Base-by-base conservation (phyloP, 2,888 invertebrate genomes). In the Psylliodes chrysocephalus region DNA sequence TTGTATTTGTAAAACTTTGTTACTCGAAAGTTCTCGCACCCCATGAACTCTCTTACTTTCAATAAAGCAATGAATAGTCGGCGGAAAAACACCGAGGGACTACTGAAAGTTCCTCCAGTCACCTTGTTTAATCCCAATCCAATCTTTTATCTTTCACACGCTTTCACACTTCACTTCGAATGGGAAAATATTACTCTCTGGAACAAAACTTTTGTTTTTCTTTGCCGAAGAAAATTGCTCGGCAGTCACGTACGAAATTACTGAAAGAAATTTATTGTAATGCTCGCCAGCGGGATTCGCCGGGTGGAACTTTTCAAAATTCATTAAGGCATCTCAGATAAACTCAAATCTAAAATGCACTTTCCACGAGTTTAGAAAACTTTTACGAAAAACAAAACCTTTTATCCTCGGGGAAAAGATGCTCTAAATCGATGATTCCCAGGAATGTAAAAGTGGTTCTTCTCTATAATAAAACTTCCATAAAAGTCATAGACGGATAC, bases 111-210 rank as follows among this genome's bases (percentile, higher is more conserved):
- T 69, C 66, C 70, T 71, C 66, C 70, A 68, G 73, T 74, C 78
- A 78, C 80, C 78, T 80, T 80, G 77, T 80, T 80, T 82, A 82
- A 82, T 82, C 82, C 82, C 82, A 81, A 82, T 81, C 81, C 82
- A 82, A 82, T 82, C 82, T 82, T 82, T 82, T 82, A 82, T 79
- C 81, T 80, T 73, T 75, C 80, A 80, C 82, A 82, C 81, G 81
- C 78, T 81, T 81, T 81, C 80, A 80, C 81, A 80, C 81, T 82
- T 80, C 79, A 73, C 78, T 71, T 73, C 70, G 75, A 76, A 81
- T 78, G 79, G 79, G 79, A 75, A 81, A 80, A 80, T 79, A 80
- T 79, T 77, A 75, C 75, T 73, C 73, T 74, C 74, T 66, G 70
- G 72, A 74, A 73, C 75, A 73, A 71, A 76, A 73, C 69, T 73